Evolutionary conservation across 2,888 invertebrate genomes (phyloP), one percentile per base, ranked within the genome.

Genomic region (Troides oblongomaculatus): DNA sequence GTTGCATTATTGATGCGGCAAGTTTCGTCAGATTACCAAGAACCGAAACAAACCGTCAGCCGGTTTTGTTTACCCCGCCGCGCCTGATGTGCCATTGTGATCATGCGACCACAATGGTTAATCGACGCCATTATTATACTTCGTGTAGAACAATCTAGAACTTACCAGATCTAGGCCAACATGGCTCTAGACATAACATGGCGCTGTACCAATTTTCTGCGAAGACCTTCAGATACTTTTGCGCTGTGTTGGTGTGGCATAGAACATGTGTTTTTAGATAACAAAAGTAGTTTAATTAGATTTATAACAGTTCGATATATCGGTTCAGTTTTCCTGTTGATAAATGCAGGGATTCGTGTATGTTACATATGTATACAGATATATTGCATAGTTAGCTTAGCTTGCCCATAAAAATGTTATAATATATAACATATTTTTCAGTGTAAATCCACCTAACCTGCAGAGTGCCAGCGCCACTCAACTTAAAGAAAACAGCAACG

Each of bases 401-500:
- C 46, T 46, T 14, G 14, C 3, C 12, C 46, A 46, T 46, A 14
- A 46, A 21, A 12, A 14, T 14, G 25, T 23, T n/a, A 58, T 58
- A 17, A 58, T 18, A 23, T 21, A 23, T 23, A 57, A 58, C 64
- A 71, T 70, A 8, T 46, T 81, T 83, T 70, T n/a, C 81, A 92
- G 91, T 53, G 81, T 86, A 43, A 90, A 87, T 74, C 81, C 86
- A 57, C 81, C 89, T 21, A 89, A 82, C 72, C 86, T 91, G 64
- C 91, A 91, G 72, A 90, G 91, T 72, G 86, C 86, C 46, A 91
- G 92, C 75, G 83, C 88, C 58, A 90, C 89, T 17, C 90, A 90
- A 72, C 82, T 92, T 65, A 90, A 90, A 74, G 91, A 91, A 66
- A 78, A 81, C 72, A 86, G 83, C 76, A 88, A 80, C 69, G 89